A percentile compares a stretch with the other conserved stretches of the same genome.
Conservation (phyloP, 2,888 invertebrate genomes). For the Ypsolopha sequella region DNA sequence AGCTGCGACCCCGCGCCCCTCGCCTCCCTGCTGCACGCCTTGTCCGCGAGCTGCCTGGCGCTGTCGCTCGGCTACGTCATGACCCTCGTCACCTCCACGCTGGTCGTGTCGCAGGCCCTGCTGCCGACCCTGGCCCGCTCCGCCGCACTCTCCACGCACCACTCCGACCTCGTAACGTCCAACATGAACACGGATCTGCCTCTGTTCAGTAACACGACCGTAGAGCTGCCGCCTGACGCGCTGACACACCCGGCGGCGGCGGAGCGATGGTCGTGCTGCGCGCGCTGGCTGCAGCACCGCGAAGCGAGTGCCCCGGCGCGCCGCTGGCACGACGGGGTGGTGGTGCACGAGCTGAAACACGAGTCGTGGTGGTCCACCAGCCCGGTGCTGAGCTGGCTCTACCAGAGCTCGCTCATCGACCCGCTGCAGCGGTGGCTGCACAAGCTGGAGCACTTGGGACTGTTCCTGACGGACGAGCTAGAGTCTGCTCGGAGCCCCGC, state of each 20-base stretch:
- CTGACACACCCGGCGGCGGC: no score
- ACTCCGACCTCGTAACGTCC: slow-evolving; percentile 6
- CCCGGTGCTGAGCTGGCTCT: slow-evolving; percentile 40
- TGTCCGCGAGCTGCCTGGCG: slow-evolving; percentile 66
- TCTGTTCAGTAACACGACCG: not conserved
- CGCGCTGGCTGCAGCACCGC: slow-evolving; percentile 30
- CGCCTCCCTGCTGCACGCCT: slow-evolving; percentile 52
- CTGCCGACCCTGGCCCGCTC: slow-evolving; percentile 15
- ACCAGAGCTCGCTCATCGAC: slow-evolving; percentile 40
- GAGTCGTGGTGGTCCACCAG: slow-evolving; percentile 42
- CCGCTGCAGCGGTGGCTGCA: slow-evolving; percentile 55
- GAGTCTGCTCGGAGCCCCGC: not conserved
- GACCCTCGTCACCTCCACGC: slow-evolving; percentile 70
- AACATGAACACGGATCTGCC: not conserved
- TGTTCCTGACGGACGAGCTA: slow-evolving; percentile 14
- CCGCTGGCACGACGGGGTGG: slow-evolving; percentile 23
- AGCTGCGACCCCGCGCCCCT: slow-evolving; percentile 58
- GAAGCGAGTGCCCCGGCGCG: slow-evolving; percentile 14
- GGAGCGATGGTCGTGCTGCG: slow-evolving; percentile 26
- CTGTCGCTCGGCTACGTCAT: slow-evolving; percentile 73
- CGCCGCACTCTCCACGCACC: slow-evolving; percentile 12
- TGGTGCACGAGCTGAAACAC: slow-evolving; percentile 26
- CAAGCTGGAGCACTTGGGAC: slow-evolving; percentile 31
- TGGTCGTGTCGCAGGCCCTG: slow-evolving; percentile 34
- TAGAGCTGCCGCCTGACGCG: slow-evolving; percentile 6